Evolutionary conservation across 2,113 vertebrate species (phyloP).

Genomic region (Camelus dromedarius): DNA sequence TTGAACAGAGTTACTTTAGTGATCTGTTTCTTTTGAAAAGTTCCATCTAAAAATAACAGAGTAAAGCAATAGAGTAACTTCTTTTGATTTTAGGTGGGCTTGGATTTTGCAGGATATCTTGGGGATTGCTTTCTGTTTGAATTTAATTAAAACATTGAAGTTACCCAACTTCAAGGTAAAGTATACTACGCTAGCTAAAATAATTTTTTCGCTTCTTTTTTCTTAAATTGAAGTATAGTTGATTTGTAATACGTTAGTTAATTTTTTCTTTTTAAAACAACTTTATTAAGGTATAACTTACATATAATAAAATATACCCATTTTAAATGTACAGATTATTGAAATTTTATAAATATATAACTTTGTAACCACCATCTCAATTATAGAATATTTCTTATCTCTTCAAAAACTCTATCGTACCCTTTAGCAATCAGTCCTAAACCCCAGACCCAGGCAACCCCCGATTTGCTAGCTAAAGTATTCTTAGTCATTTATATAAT

Average conservation of each 20-base stretch:
- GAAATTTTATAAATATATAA: background rate
- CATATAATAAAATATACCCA: background rate
- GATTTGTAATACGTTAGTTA: no score
- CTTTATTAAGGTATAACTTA: slow-evolving; percentile 49
- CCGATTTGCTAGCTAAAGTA: background rate
- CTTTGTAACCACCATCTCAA: background rate
- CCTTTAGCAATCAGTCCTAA: background rate
- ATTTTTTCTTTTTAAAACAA: slow-evolving; percentile 47
- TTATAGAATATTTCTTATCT: background rate
- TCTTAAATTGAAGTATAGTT: no score
- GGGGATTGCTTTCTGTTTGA: slow-evolving; percentile 96
- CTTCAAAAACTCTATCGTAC: background rate
- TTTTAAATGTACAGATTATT: background rate
- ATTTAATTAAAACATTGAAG: slow-evolving; percentile 97
- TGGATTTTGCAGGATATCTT: slow-evolving; percentile 98
- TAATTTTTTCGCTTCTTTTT: background rate
- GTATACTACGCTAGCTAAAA: slow-evolving; percentile 65
- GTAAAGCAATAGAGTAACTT: slow-evolving; percentile 51
- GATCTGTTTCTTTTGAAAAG: slow-evolving; percentile 44
- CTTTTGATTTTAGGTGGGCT: slow-evolving; percentile 92
- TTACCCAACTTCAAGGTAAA: slow-evolving; percentile 97
- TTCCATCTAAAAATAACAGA: slow-evolving; percentile 54
- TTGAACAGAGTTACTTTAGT: background rate
- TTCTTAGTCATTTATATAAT: slow-evolving; percentile 40
- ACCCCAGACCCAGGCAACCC: background rate